Percentiles rank a stretch among this genome's conserved stretches.
Evolutionary conservation across 2,113 vertebrate genomes (phyloP).

Genomic region (Mustela lutreola): DNA sequence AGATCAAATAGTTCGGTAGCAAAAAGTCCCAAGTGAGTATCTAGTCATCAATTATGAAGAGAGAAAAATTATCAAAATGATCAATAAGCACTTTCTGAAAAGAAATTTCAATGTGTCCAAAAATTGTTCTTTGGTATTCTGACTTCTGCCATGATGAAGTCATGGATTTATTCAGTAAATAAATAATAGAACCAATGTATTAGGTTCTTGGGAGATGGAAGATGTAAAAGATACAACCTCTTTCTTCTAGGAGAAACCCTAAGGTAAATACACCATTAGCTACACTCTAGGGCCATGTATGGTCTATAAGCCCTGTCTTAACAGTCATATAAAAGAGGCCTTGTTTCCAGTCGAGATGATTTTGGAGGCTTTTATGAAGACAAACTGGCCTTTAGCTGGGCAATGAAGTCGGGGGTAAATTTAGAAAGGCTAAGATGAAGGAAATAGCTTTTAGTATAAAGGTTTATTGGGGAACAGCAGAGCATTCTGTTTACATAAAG

Average conservation of each 20-base stretch:
- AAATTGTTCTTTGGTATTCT: constrained; percentile 32
- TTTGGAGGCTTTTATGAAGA: background rate
- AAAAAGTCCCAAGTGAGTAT: constrained; percentile 43
- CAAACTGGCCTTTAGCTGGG: background rate
- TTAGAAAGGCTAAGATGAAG: background rate
- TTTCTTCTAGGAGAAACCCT: background rate
- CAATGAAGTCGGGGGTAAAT: background rate
- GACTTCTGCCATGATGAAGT: background rate
- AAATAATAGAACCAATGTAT: background rate
- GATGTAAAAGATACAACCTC: background rate
- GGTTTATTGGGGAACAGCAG: background rate
- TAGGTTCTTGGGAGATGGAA: background rate
- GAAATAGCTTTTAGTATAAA: background rate
- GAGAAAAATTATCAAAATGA: constrained; percentile 15
- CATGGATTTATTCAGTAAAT: constrained; percentile 26
- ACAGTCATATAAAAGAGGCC: background rate
- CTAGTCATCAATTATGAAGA: constrained; percentile 45
- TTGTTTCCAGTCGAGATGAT: background rate
- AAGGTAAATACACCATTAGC: background rate
- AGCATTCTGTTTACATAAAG: background rate
- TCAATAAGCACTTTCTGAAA: constrained; percentile 44
- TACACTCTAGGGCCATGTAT: background rate
- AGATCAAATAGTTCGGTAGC: constrained; percentile 22
- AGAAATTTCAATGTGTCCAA: constrained; percentile 23
- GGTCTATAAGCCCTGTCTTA: background rate